phyloP scores from a whole-genome alignment of 2,797 vertebrate species.

The Cuculus canorus region DNA sequence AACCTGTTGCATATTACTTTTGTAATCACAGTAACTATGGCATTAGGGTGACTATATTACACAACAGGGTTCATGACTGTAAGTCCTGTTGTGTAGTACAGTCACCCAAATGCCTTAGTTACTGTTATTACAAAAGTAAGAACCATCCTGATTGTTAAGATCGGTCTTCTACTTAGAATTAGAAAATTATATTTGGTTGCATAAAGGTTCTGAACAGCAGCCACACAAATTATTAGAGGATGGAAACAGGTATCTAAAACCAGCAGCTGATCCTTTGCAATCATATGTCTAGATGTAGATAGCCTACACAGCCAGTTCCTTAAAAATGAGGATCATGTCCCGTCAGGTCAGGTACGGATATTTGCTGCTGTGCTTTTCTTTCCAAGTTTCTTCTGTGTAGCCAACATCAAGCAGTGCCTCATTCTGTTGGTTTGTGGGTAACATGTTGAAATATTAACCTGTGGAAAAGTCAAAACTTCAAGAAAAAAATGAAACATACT shows the following conservation, averaged over 20 bases:
- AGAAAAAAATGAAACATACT: not conserved
- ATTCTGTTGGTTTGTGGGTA: not conserved
- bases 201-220: not conserved
- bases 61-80: no score
- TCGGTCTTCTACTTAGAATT: not conserved
- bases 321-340: not conserved
- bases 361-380: not conserved
- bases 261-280: not conserved
- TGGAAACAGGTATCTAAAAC: not conserved
- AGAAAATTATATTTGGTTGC: not conserved
- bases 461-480: not conserved
- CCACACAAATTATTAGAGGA: not conserved
- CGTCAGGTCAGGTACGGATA: not conserved
- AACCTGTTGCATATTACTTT: not conserved
- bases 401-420: not conserved
- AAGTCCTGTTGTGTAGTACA: not conserved
- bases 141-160: not conserved
- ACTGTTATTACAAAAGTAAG: not conserved
- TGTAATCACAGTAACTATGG: not conserved
- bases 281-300: not conserved
- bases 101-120: not conserved
- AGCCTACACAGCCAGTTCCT: not conserved
- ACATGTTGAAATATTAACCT: not conserved
- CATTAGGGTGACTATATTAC: no score
- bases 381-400: not conserved